Evolutionary conservation across 2,113 vertebrate genomes (phyloP), one percentile per base, ranked within the genome.

Genomic region (Athene noctua): DNA sequence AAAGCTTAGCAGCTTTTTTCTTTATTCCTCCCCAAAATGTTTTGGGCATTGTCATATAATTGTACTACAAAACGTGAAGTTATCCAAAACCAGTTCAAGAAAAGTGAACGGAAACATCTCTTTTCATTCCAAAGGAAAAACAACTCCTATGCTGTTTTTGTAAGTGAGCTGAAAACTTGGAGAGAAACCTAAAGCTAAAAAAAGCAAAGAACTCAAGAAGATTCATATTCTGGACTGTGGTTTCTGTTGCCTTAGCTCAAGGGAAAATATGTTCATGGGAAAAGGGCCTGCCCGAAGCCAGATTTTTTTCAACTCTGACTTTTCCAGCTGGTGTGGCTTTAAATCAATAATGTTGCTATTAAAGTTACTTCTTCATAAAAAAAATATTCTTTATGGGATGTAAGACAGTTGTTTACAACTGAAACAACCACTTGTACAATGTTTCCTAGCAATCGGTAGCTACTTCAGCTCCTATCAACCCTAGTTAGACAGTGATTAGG

Each of bases 221-320:
- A 96, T 96, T 95, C 91, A 75, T 95, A 83, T 87, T 96, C 81
- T 93, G 95, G 67, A 83, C 87, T 96, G 96, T 70, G 85, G 95
- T 88, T 96, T 91, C 90, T 95, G 67, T 71, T 94, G 86, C 74
- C 30, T 90, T 86, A 88, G 90, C 91, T 96, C 87, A 91, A 95
- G 89, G 67, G 92, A 97, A 97, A 97, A 95, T 73, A 89, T 88
- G 54, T 87, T 94, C 94, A 94, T 90, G 93, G 88, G 95, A 97
- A 95, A 94, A 96, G 40, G 82, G 72, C 67, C 90, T 94, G 96
- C 72, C 68, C 68, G 68, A 49, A 88, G 80, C 72, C 92, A 94
- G 86, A 27, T 27, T 86, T 93, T 94, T 96, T 88, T 83, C 61
- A 95, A 16, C 40, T 84, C 90, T 84, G 63, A 80, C 87, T 96